These are phyloP conservation scores for Agrotis segetum DNA, from an alignment of 2,888 invertebrate genomes.

Conservation along the genomic window DNA sequence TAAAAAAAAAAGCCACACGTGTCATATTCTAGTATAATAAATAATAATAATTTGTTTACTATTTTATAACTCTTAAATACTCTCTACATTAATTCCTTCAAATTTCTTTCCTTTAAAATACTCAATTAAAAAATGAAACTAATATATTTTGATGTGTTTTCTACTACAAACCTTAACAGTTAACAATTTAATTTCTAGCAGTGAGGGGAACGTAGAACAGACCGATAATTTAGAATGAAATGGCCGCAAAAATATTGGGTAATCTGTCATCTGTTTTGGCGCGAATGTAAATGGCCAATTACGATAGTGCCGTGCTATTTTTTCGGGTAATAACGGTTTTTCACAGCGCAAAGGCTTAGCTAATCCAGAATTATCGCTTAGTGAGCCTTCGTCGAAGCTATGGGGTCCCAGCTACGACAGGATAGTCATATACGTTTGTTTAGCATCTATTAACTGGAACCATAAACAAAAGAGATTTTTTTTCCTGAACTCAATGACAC, in stretches of 20 bases:
- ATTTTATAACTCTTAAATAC: slow-evolving; percentile 70
- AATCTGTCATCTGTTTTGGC: slow-evolving; percentile 80
- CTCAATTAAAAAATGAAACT: slow-evolving; percentile 65
- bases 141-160: slow-evolving; percentile 72
- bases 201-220: slow-evolving; percentile 89
- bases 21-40: slow-evolving; percentile 74
- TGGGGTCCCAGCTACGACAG: slow-evolving; percentile 79
- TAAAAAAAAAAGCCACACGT: slow-evolving; percentile 60
- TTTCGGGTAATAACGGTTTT: slow-evolving; percentile 77
- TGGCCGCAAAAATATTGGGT: slow-evolving; percentile 84
- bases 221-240: slow-evolving; percentile 82
- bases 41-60: slow-evolving; percentile 75
- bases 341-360: slow-evolving; percentile 82
- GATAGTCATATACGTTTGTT: slow-evolving; percentile 78
- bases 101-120: slow-evolving; percentile 64
- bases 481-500: slow-evolving; percentile 73
- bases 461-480: slow-evolving; percentile 51
- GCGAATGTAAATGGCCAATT: slow-evolving; percentile 79
- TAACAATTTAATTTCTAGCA: slow-evolving; percentile 89
- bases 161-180: slow-evolving; percentile 75
- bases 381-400: slow-evolving; percentile 71
- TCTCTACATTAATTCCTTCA: slow-evolving; percentile 63
- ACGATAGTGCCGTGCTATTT: slow-evolving; percentile 71
- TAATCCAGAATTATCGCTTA: slow-evolving; percentile 81
- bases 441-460: slow-evolving; percentile 62